These are phyloP conservation scores for Eristalis pertinax DNA, from an alignment of 2,888 invertebrate species.

Conservation along the genomic window DNA sequence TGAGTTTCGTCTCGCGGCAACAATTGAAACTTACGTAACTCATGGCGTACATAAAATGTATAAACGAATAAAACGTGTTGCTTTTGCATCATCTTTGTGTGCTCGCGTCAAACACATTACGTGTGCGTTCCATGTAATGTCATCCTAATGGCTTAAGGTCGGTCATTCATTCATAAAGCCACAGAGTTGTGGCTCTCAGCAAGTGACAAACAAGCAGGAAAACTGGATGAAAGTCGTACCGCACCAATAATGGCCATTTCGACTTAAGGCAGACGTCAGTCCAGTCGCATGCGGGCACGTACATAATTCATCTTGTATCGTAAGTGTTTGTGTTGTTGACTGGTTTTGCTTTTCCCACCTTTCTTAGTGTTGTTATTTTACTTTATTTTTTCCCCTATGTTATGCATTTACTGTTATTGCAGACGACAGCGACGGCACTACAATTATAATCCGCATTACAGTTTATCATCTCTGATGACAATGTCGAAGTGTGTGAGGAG, in stretches of 20 bases:
- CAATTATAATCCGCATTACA: constrained; percentile 48
- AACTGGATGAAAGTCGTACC: background rate
- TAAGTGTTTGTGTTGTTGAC: constrained; percentile 47
- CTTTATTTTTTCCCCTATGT: background rate
- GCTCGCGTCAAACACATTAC: constrained; percentile 58
- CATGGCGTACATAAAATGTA: background rate
- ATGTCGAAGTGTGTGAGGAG: background rate
- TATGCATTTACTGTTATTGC: constrained; percentile 59
- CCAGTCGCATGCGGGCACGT: constrained; percentile 28
- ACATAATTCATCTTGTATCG: constrained; percentile 35
- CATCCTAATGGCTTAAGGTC: constrained; percentile 67
- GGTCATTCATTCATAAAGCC: constrained; percentile 68
- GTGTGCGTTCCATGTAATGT: constrained; percentile 62
- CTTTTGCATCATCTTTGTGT: background rate
- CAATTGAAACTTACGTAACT: constrained; percentile 40
- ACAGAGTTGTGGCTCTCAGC: background rate
- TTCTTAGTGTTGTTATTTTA: constrained; percentile 3
- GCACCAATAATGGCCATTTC: constrained; percentile 41
- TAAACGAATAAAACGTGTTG: background rate
- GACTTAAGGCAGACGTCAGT: constrained; percentile 36
- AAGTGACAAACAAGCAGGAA: background rate
- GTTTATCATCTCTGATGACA: constrained; percentile 47
- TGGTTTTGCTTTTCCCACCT: constrained; percentile 36
- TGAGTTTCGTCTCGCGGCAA: constrained; percentile 8
- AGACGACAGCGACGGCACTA: constrained; percentile 12